Evolutionary conservation across 2,113 vertebrate species (phyloP), one percentile per base, ranked within the genome.

Genomic region (Uropsilus gracilis): DNA sequence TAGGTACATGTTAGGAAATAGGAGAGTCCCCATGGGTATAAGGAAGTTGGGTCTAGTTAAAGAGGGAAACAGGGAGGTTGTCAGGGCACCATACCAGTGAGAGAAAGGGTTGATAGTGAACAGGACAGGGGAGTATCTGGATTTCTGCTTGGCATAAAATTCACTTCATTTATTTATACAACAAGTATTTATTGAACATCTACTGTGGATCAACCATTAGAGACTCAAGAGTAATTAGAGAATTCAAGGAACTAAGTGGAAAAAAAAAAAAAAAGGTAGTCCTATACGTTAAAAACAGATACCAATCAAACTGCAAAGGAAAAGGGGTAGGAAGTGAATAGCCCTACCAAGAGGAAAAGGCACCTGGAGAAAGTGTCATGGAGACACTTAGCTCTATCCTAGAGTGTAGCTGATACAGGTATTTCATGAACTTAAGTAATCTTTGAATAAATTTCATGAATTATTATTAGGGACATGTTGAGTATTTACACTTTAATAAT

Each of bases 401-500:
- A 13, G 57, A 88, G 59, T 57, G 50, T 1, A 68, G 61, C 4
- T 55, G 22, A 37, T n/a, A 17, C 34, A 77, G 89, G 37, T 39
- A 55, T 42, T 57, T 69, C 44, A 53, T 81, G 66, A 90, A 80
- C 12, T 20, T 64, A 63, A 83, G 59, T 8, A 50, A 59, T 59
- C 34, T 59, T 73, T 57, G 9, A 55, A 42, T 17, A 82, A 34
- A 71, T 22, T 26, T 37, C 63, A 78, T 42, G n/a, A 50, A 28
- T 92, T 68, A 80, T 61, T 77, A 66, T 77, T 76, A 64, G 73
- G 44, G 32, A 61, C 39, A 72, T 44, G 18, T 76, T 39, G 44
- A 82, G 42, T 94, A 88, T 73, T 72, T 93, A 92, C 59, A 95
- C 94, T 91, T 96, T 94, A 89, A 26, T 68, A 87, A 95, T 0